A percentile compares a stretch with the other conserved stretches of the same genome.
Evolutionary conservation across 2,888 invertebrate species (phyloP).

Genomic region (Drosophila percnosoma): DNA sequence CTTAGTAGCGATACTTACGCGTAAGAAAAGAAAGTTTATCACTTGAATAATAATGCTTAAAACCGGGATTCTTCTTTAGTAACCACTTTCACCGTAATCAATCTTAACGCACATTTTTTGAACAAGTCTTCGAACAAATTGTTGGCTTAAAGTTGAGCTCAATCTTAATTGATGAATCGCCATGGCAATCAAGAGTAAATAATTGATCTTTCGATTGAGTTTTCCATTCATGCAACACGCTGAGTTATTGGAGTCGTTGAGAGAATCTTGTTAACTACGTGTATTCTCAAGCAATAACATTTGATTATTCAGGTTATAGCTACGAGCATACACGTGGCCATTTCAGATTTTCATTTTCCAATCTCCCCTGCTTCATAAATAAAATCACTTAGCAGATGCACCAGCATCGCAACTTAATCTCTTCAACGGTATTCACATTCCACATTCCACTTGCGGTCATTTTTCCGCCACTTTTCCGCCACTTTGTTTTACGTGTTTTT

Average conservation of each 20-base stretch:
- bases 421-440: slow-evolving; percentile 24
- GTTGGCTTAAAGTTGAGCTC: slow-evolving; percentile 33
- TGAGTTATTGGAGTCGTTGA: slow-evolving; percentile 66
- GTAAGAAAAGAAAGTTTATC: slow-evolving; percentile 17
- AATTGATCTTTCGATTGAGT: slow-evolving; percentile 32
- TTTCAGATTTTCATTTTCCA: slow-evolving; percentile 87
- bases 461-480: slow-evolving; percentile 51
- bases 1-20: slow-evolving; percentile 3
- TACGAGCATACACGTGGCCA: slow-evolving; percentile 99
- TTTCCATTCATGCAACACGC: not conserved
- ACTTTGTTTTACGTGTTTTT: slow-evolving; percentile 49
- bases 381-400: slow-evolving; percentile 18
- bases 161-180: slow-evolving; percentile 54
- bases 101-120: slow-evolving; percentile 41
- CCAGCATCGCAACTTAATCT: slow-evolving; percentile 25
- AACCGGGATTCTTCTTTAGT: slow-evolving; percentile 12
- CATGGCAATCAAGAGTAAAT: slow-evolving; percentile 29
- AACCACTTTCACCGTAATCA: slow-evolving; percentile 33
- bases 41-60: slow-evolving; percentile 4
- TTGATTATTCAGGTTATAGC: slow-evolving; percentile 97
- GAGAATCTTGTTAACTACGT: slow-evolving; percentile 95
- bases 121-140: slow-evolving; percentile 37
- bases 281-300: slow-evolving; percentile 99
- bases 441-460: slow-evolving; percentile 45
- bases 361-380: slow-evolving; percentile 7